These are phyloP conservation scores for Mustela lutreola DNA, from an alignment of 2,113 vertebrate species.

Conservation along the genomic window DNA sequence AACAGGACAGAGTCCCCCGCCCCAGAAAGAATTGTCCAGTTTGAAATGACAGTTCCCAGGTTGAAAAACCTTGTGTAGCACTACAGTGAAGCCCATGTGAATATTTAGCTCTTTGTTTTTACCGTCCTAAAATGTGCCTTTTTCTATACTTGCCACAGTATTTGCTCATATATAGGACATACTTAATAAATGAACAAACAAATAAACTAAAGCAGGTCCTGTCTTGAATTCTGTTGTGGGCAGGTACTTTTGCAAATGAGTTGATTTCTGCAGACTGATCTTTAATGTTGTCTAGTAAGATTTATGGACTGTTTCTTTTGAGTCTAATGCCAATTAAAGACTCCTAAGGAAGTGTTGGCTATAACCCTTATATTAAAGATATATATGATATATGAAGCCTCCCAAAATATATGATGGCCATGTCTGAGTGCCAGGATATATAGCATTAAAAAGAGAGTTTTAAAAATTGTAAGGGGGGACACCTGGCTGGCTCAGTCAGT, in stretches of 20 bases:
- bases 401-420: neutral
- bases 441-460: neutral
- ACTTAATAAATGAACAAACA: neutral
- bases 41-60: neutral
- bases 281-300: constrained; percentile 27
- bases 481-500: neutral
- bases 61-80: neutral
- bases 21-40: neutral
- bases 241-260: neutral
- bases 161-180: neutral
- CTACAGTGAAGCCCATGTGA: neutral
- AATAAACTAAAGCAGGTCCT: neutral
- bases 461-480: neutral
- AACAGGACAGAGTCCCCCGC: neutral
- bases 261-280: neutral
- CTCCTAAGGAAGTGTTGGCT: neutral
- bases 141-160: neutral
- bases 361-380: neutral
- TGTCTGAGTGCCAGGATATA: neutral
- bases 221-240: neutral
- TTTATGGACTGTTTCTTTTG: neutral
- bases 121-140: neutral
- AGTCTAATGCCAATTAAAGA: neutral
- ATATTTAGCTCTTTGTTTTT: neutral
- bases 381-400: neutral